Evolutionary conservation across 2,797 vertebrate genomes (phyloP), one percentile per base, ranked within the genome.

Genomic region (Neosilurus hyrtlii): DNA sequence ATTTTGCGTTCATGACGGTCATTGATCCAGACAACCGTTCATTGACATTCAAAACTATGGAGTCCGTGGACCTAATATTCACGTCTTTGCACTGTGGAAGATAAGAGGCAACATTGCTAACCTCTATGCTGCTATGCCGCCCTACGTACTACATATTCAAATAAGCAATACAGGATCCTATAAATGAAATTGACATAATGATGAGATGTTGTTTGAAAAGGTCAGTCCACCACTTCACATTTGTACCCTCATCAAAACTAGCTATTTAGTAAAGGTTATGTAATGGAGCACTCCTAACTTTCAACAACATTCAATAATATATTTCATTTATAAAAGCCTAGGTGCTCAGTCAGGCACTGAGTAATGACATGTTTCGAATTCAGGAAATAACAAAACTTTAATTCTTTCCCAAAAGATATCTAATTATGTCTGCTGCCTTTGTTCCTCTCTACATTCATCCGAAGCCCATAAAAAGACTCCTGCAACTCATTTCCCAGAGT

Each of bases 351-450:
- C 61, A 67, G 24, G 62, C 51, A 18, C 49, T n/a, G n/a, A 10
- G 20, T 56, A 76, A 76, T 68, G 62, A 82, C 72, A 26, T 82
- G 30, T 43, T 76, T 59, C 18, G 8, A 67, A 68, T 24, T 22
- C 14, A 76, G 51, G n/a, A 24, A 75, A 59, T 7, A 75, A 72
- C 18, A 54, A 54, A 54, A 52, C n/a, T 63, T 26, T 15, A 66
- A 15, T 75, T 73, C 70, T 82, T 76, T 35, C 51, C 66, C 54
- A 68, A 68, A 82, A 66, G n/a, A 59, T 76, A 76, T 67, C 80
- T 56, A 52, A 81, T 82, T 74, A 43, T 56, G 57, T 54, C 56
- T 15, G 18, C 54, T 61, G 52, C 56, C 77, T 52, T 77, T 26
- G 57, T 70, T 30, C 54, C 68, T 73, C 11, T 62, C 9, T 67